Evolutionary conservation across 2,888 invertebrate genomes (phyloP).

Genomic region (Andrena bucephala): DNA sequence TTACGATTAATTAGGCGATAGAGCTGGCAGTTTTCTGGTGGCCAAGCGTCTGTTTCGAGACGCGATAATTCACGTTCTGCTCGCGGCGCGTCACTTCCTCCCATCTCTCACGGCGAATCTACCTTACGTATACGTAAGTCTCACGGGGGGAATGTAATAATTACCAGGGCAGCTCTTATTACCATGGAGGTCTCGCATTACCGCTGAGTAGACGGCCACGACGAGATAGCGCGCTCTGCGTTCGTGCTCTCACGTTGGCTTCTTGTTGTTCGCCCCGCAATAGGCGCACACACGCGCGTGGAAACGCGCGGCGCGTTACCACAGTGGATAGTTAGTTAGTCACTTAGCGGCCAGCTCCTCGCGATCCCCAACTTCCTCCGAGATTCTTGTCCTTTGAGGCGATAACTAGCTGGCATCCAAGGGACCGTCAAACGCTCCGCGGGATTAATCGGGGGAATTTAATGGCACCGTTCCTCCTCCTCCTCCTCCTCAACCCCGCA

Average conservation of each 20-base stretch:
- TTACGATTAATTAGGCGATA: conserved; percentile 60
- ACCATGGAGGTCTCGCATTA: conserved; percentile 80
- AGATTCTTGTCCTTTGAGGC: conserved; percentile 33
- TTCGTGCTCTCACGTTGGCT: conserved; percentile 45
- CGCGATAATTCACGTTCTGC: conserved; percentile 49
- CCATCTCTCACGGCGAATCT: conserved; percentile 50
- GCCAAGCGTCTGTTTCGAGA: conserved; percentile 14
- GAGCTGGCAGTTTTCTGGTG: conserved; percentile 51
- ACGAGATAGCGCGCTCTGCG: conserved; percentile 64
- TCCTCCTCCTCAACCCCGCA: not conserved
- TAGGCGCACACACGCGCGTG: conserved; percentile 20
- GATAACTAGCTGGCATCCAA: conserved; percentile 4
- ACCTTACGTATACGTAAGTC: conserved; percentile 51
- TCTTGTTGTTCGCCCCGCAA: conserved; percentile 20
- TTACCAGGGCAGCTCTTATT: conserved; percentile 81
- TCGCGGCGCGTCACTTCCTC: conserved; percentile 48
- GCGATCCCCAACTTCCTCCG: conserved; percentile 19
- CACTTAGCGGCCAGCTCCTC: conserved; percentile 53
- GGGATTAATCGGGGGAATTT: not conserved
- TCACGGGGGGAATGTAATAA: conserved; percentile 76
- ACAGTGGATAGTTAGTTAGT: conserved; percentile 58
- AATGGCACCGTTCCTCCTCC: not conserved
- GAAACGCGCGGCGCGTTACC: conserved; percentile 29
- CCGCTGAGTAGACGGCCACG: conserved; percentile 74
- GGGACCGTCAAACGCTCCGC: not conserved